Evolutionary conservation across 2,113 vertebrate species (phyloP).

Genomic region (Osmerus eperlanus): DNA sequence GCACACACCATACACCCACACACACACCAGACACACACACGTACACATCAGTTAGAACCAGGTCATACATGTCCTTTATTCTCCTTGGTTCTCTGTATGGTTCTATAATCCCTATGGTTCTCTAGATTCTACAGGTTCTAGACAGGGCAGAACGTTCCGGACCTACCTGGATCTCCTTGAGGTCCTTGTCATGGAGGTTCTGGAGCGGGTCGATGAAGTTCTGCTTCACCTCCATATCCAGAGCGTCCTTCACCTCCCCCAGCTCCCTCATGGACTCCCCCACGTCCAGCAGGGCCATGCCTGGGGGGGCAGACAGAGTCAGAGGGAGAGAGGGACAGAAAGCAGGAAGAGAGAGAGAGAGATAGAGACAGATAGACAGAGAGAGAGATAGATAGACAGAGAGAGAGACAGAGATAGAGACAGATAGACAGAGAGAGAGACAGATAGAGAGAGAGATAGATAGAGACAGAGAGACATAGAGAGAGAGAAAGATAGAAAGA

Average conservation of each 20-base stretch:
- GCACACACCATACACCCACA: neutral
- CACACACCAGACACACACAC: too few relatives aligned
- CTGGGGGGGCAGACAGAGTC: conserved; percentile 53
- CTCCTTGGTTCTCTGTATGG: too few relatives aligned
- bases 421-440: neutral
- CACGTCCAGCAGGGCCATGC: conserved; percentile 84
- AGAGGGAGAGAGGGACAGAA: neutral
- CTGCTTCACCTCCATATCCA: conserved; percentile 98
- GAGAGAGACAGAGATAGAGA: neutral
- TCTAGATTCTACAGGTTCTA: too few relatives aligned
- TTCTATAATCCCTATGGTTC: too few relatives aligned
- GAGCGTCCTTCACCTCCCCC: conserved; percentile 93
- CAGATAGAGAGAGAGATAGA: too few relatives aligned
- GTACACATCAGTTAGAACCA: neutral
- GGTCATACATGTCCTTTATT: too few relatives aligned
- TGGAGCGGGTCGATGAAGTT: conserved; percentile 98
- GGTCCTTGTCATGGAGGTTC: conserved; percentile 96
- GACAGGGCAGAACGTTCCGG: too few relatives aligned
- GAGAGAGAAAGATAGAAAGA: too few relatives aligned
- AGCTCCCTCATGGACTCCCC: conserved; percentile 91
- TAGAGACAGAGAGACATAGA: neutral
- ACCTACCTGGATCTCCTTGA: conserved; percentile 94
- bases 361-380: neutral
- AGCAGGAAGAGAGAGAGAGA: neutral
- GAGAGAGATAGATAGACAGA: too few relatives aligned